Base-by-base conservation (phyloP, 2,113 vertebrate genomes). In the Dicentrarchus labrax region DNA sequence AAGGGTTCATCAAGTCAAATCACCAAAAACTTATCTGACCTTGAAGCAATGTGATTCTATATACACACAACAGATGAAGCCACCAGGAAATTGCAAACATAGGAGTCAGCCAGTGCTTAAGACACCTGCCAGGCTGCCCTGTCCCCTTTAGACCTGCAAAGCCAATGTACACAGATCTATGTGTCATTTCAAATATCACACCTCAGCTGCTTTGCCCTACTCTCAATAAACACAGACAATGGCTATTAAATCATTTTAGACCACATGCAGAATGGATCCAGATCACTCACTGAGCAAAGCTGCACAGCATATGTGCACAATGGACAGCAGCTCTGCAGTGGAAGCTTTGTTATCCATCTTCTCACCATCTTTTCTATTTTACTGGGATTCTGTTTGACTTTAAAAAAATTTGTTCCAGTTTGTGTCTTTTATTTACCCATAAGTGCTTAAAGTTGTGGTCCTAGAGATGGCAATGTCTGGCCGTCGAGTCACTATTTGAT, bases 161-260 rank as follows among this genome's bases (percentile, higher is more conserved):
- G 53, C 21, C n/a, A 60, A 45, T 60, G 22, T 8, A 10, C 24
- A 24, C 22, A 22, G 54, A 78, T 51, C 51, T 78, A 56, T 71
- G 59, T 51, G 48, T 60, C 17, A 43, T 43, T 65, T 61, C 41
- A 16, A n/a, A 41, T 61, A 13, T 62, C 67, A 68, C 41, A 59
- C 48, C n/a, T 84, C 30, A 19, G 72, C 56, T 2, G 8, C 65
- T 47, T 70, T 59, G 24, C 5, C 41, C 10, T 78, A 17, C 41
- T 68, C 61, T 64, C 71, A 54, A 8, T 43, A 22, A 59, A 13
- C n/a, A 60, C 64, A 61, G 10, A 71, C 78, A 76, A 82, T 68
- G 61, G 71, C 65, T 41, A 50, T 59, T 43, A 67, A 65, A 45
- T 64, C 22, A 56, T 70, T 68, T 83, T 9, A 70, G 75, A 39